Conservation (phyloP, 2,113 vertebrate genomes). For the Cranoglanis bouderius region DNA sequence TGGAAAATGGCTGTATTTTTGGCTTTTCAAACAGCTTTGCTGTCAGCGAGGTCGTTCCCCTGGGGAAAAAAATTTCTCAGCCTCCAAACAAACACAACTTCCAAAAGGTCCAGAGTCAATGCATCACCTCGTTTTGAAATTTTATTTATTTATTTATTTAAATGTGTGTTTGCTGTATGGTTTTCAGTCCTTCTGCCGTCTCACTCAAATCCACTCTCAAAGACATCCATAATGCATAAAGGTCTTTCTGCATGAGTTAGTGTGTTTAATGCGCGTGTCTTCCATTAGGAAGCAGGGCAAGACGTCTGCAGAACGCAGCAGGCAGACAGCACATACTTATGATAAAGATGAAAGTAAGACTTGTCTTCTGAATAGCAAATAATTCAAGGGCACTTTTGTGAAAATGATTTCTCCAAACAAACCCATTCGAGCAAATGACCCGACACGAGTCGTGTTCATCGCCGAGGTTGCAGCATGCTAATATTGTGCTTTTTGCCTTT, state of each 20-base stretch:
- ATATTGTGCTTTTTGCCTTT: not conserved
- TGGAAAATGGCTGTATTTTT: not conserved
- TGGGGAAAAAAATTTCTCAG: not conserved
- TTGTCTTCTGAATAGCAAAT: conserved; percentile 19
- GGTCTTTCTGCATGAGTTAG: conserved; percentile 34
- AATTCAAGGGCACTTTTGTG: conserved; percentile 29
- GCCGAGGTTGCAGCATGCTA: conserved; percentile 2
- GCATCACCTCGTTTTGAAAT: conserved; percentile 36
- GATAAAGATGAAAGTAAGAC: conserved; percentile 43
- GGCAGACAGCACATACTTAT: conserved; percentile 38
- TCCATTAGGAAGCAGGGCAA: conserved; percentile 40
- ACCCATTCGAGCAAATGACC: conserved; percentile 35
- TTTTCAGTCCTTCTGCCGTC: conserved; percentile 45
- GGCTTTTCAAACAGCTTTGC: not conserved
- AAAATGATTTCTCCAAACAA: conserved; percentile 41
- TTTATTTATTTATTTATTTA: conserved; percentile 36
- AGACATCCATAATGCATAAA: conserved; percentile 59
- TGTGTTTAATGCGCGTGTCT: conserved; percentile 49
- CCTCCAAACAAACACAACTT: not conserved
- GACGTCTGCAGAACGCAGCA: conserved; percentile 45
- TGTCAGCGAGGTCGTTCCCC: not conserved
- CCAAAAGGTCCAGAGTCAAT: not conserved
- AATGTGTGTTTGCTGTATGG: conserved; percentile 44
- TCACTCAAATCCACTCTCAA: conserved; percentile 42
- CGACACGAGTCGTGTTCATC: conserved; percentile 12